Percentiles rank a stretch among this genome's conserved stretches.
These are phyloP conservation scores for Drosophila ohnishii DNA, from an alignment of 1,140 invertebrate species.

Conservation along the genomic window DNA sequence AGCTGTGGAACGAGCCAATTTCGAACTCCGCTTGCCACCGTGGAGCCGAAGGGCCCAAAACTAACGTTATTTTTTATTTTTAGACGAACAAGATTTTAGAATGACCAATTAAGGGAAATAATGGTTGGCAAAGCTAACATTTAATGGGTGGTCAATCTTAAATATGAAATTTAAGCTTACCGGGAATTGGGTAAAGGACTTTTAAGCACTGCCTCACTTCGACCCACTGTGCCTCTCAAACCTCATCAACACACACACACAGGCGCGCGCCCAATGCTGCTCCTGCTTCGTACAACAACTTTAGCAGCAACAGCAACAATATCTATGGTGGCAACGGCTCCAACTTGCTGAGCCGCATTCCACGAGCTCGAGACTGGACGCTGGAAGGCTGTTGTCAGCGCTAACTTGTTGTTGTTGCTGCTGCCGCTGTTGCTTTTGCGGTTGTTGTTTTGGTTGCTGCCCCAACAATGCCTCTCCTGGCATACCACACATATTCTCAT, in stretches of 20 bases:
- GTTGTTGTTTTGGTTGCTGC: constrained; percentile 22
- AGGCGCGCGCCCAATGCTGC: constrained; percentile 4
- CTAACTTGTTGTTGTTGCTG: constrained; percentile 18
- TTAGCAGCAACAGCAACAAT: constrained; percentile 31
- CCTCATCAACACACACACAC: constrained; percentile 56
- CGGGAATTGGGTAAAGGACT: background rate
- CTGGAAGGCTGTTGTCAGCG: constrained; percentile 43
- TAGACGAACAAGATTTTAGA: background rate
- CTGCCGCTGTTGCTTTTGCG: constrained; percentile 5
- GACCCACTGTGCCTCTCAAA: constrained; percentile 58
- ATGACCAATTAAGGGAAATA: background rate
- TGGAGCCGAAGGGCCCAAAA: constrained; percentile 19
- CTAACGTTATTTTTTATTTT: background rate
- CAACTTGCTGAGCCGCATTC: constrained; percentile 74
- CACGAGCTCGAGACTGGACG: constrained; percentile 43
- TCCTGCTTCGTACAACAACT: constrained; percentile 29
- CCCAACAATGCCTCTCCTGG: constrained; percentile 3
- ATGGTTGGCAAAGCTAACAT: no score
- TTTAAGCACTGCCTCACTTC: background rate
- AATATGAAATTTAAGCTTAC: background rate
- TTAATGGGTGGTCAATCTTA: background rate
- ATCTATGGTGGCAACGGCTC: constrained; percentile 36
- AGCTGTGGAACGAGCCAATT: constrained; percentile 44
- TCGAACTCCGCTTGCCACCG: constrained; percentile 29
- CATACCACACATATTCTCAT: constrained; percentile 8